Percentiles rank a stretch among this genome's conserved stretches.
Conservation (phyloP, 2,113 vertebrate genomes). For the Nibea albiflora region DNA sequence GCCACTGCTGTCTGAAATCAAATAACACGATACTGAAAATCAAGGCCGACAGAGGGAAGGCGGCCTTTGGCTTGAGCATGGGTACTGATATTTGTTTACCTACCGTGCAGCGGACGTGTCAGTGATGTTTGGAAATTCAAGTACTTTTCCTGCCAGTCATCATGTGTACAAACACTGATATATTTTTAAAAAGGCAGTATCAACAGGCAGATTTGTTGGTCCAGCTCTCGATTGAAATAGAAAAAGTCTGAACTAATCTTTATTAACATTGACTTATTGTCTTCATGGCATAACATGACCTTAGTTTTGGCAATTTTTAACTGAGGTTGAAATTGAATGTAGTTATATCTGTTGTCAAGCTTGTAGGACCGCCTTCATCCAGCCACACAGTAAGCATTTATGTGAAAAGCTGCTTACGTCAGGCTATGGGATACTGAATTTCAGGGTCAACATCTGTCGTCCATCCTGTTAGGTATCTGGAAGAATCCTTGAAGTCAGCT, state of each 20-base stretch:
- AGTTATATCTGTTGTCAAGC: background rate
- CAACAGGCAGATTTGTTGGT: background rate
- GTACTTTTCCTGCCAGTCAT: background rate
- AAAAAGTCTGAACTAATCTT: background rate
- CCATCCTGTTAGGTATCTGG: conserved; percentile 26
- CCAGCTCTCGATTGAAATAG: background rate
- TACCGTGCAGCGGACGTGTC: background rate
- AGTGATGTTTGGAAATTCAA: background rate
- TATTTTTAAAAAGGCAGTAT: background rate
- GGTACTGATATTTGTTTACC: background rate
- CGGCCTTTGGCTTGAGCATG: background rate
- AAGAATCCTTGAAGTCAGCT: conserved; percentile 39
- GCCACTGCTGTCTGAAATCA: conserved; percentile 35
- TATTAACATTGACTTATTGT: background rate
- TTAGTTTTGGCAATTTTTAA: conserved; percentile 3
- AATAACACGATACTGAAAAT: conserved; percentile 29
- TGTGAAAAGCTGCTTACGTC: conserved; percentile 2
- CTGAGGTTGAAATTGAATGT: conserved; percentile 12
- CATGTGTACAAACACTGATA: background rate
- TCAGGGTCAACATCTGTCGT: background rate
- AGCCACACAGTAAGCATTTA: background rate
- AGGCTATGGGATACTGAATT: conserved; percentile 2
- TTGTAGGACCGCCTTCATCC: background rate
- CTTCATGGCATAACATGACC: background rate
- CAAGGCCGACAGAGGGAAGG: background rate